Evolutionary conservation across 2,797 vertebrate genomes (phyloP).

Genomic region (Sebastolobus altivelis): DNA sequence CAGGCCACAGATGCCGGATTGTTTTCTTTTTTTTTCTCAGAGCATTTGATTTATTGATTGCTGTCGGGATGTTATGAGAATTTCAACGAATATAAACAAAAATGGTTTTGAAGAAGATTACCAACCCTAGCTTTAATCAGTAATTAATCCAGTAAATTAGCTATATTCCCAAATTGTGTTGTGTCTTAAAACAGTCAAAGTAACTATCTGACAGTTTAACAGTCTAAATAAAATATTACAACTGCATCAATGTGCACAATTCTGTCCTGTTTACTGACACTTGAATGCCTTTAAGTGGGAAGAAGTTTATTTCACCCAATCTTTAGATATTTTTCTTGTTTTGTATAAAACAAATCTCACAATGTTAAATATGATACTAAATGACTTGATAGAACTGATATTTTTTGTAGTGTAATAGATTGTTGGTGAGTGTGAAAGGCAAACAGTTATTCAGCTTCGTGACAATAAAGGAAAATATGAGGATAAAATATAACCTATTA

Average conservation of each 20-base stretch:
- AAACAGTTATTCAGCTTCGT: background rate
- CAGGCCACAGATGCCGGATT: too few relatives aligned
- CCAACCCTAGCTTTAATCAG: background rate
- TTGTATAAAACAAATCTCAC: background rate
- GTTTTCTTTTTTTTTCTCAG: too few relatives aligned
- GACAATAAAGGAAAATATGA: background rate
- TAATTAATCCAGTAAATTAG: conserved; percentile 7
- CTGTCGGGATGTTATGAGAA: background rate
- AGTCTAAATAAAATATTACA: background rate
- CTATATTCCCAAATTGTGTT: background rate
- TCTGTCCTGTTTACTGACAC: background rate
- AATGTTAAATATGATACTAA: background rate
- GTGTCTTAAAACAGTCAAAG: background rate
- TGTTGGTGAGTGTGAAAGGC: background rate
- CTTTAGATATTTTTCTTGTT: background rate
- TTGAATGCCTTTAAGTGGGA: background rate
- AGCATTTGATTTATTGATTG: background rate
- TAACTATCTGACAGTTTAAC: background rate
- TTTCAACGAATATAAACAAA: background rate
- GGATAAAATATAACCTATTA: conserved; percentile 15
- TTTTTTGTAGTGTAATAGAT: background rate
- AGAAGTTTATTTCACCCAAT: background rate
- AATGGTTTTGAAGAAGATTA: background rate
- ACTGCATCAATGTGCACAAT: background rate
- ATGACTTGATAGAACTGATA: background rate